Conservation (phyloP, 2,888 invertebrate species). For the Hololepta plana region DNA sequence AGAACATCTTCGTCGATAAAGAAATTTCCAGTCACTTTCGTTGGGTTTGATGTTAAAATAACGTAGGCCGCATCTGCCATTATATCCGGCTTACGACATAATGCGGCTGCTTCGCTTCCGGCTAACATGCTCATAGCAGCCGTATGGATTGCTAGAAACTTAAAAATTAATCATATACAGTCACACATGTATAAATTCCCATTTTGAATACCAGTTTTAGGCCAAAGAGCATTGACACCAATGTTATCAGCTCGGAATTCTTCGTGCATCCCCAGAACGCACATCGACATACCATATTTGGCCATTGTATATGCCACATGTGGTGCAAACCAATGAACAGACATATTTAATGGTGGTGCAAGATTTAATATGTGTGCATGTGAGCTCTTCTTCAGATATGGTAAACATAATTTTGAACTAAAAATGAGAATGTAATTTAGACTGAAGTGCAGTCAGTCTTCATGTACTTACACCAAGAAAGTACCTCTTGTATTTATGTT, state of each 20-base stretch:
- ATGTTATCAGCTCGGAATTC: constrained; percentile 72
- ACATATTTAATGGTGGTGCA: constrained; percentile 85
- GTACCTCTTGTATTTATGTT: constrained; percentile 88
- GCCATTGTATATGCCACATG: constrained; percentile 97
- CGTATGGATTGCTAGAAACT: constrained; percentile 71
- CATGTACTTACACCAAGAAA: constrained; percentile 62
- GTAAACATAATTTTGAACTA: constrained; percentile 81
- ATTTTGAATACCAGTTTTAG: constrained; percentile 52
- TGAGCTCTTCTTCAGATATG: constrained; percentile 65
- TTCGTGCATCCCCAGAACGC: constrained; percentile 90
- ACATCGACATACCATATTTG: constrained; percentile 98
- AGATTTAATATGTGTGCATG: constrained; percentile 92
- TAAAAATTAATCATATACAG: constrained; percentile 7
- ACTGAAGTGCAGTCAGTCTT: not conserved
- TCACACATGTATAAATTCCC: constrained; percentile 3
- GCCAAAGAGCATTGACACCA: constrained; percentile 94
- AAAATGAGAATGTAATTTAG: constrained; percentile 15
- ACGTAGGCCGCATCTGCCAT: constrained; percentile 81
- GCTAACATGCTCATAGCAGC: constrained; percentile 87
- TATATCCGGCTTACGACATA: constrained; percentile 66
- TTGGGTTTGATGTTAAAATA: constrained; percentile 61
- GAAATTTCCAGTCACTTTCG: constrained; percentile 68
- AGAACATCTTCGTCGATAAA: constrained; percentile 84
- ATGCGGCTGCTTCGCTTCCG: constrained; percentile 41
- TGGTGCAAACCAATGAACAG: constrained; percentile 74